Evolutionary conservation across 2,113 vertebrate species (phyloP), one percentile per base, ranked within the genome.

Genomic region (Lathamus discolor): DNA sequence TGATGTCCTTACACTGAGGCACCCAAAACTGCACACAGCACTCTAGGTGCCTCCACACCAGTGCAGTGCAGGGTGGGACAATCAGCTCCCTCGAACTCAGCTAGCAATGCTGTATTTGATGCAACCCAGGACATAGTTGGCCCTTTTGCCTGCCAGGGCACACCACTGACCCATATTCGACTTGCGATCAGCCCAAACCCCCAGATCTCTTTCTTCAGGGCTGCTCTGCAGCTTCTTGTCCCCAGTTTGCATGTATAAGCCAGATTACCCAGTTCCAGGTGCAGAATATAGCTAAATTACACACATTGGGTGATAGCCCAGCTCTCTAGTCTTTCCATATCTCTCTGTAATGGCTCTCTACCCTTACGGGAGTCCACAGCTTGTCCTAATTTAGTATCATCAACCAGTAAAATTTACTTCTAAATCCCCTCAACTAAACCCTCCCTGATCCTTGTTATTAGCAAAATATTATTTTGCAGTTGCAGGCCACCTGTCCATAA

Each of bases 71-170:
- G n/a, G 2, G 20, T 44, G 35, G 20, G 17, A 61, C 35, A 55
- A 16, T 35, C 35, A 9, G 10, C 8, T 55, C 3, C 31, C 49
- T 69, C 0, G 0, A 19, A 6, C 3, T 1, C 18, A 16, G 14
- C 43, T 43, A 43, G 14, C 43, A 43, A 43, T 43, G 43, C 18
- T 51, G 18, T 2, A 25, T 10, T 41, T 10, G 37, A 66, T 41
- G 72, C 14, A 48, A 6, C 2, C 6, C 57, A 59, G 33, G 20
- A 35, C 22, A 35, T 22, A 59, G 57, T 35, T 59, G 57, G 20
- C 22, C 57, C 57, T 59, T 59, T 35, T 35, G 57, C 22, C 22
- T n/a, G 33, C 20, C 57, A 59, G 33, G 20, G 33, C 13, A 35
- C 33, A 59, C 7, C 22, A 3, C 13, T 83, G 20, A 9, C 7